These are phyloP conservation scores for Drosophila sproati DNA, from an alignment of 1,140 invertebrate genomes.

Conservation along the genomic window DNA sequence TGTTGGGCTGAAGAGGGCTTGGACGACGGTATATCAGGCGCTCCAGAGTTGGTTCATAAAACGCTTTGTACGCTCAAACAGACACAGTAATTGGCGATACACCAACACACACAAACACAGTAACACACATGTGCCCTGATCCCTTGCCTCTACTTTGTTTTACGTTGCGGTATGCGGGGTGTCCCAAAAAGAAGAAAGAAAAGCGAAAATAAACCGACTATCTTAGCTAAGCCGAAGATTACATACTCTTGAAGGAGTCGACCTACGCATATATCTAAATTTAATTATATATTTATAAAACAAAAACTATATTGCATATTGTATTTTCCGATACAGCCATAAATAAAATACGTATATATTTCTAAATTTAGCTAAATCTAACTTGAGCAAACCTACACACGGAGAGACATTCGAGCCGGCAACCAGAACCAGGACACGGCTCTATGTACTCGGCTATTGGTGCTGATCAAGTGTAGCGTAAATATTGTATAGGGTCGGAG, in stretches of 20 bases:
- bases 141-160: slow-evolving; percentile 59
- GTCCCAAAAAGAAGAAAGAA: slow-evolving; percentile 3
- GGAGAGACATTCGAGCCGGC: too few species aligned
- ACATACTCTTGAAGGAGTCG: neutral
- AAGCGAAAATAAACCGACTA: neutral
- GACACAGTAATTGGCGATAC: slow-evolving; percentile 81
- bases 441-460: too few species aligned
- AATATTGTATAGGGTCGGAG: too few species aligned
- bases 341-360: too few species aligned
- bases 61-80: slow-evolving; percentile 82
- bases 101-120: slow-evolving; percentile 25
- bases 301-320: too few species aligned
- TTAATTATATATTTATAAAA: too few species aligned
- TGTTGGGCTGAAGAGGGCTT: neutral
- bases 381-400: too few species aligned
- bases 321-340: too few species aligned
- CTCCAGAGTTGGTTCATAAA: slow-evolving; percentile 73
- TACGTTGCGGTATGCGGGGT: slow-evolving; percentile 10
- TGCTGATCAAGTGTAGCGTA: too few species aligned
- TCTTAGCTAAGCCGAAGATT: neutral
- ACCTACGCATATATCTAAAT: too few species aligned
- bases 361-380: too few species aligned
- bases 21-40: slow-evolving; percentile 17
- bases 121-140: slow-evolving; percentile 29
- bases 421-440: too few species aligned